Evolutionary conservation across 2,888 invertebrate genomes (phyloP).

Genomic region (Pristionchus arcanus): DNA sequence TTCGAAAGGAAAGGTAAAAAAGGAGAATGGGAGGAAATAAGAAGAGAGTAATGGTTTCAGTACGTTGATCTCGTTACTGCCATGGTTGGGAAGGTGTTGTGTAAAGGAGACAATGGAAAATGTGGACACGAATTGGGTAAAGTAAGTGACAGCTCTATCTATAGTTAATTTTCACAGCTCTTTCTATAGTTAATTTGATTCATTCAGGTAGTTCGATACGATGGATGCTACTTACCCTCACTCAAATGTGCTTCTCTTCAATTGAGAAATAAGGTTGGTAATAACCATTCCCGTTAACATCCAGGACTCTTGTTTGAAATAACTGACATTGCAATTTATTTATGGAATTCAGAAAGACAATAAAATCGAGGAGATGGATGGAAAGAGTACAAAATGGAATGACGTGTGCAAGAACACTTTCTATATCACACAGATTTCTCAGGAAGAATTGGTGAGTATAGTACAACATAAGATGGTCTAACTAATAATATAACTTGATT

Average conservation of each 20-base stretch:
- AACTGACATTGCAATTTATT: not conserved
- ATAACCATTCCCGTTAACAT: not conserved
- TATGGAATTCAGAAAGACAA: not conserved
- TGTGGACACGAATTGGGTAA: conserved; percentile 45
- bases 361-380: not conserved
- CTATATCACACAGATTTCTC: not conserved
- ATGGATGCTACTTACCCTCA: not conserved
- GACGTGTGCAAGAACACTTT: conserved; percentile 13
- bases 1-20: conserved; percentile 8
- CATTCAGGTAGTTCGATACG: conserved; percentile 41
- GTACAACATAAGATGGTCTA: not conserved
- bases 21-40: not conserved
- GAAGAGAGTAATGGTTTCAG: not conserved
- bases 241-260: conserved; percentile 9
- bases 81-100: not conserved
- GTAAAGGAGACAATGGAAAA: not conserved
- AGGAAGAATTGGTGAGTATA: conserved; percentile 7
- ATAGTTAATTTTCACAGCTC: not conserved
- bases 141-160: not conserved
- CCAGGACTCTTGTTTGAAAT: not conserved
- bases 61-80: conserved; percentile 24
- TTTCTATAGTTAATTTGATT: not conserved
- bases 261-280: conserved; percentile 11
- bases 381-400: not conserved
- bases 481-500: not conserved